A percentile compares a stretch with the other conserved stretches of the same genome.
Evolutionary conservation across 1,140 invertebrate genomes (phyloP).

Genomic region (Calycopis cecrops): DNA sequence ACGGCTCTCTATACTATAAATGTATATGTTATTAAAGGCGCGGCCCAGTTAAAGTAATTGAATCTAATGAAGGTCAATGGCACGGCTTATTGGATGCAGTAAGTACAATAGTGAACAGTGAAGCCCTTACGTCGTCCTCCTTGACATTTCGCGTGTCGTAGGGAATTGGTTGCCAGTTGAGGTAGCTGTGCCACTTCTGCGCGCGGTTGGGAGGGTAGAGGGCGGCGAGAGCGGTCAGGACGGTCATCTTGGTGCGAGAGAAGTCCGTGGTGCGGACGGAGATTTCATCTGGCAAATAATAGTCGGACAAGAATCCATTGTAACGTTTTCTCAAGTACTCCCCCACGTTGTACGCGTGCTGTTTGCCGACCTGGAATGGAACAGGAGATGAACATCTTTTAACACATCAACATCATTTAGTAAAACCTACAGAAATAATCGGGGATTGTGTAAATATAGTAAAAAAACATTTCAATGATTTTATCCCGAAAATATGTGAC

Average conservation of each 20-base stretch:
- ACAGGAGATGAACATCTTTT: not conserved
- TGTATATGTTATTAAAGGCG: too few relatives aligned
- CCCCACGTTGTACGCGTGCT: constrained; percentile 44
- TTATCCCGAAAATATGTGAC: too few relatives aligned
- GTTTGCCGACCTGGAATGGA: constrained; percentile 63
- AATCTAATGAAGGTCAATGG: too few relatives aligned
- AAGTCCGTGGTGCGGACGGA: constrained; percentile 72
- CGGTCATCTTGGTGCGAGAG: constrained; percentile 77
- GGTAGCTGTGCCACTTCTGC: constrained; percentile 64
- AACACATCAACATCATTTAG: not conserved
- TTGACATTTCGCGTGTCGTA: constrained; percentile 55
- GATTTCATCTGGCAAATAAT: constrained; percentile 68
- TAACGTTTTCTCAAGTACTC: constrained; percentile 56
- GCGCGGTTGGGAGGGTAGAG: constrained; percentile 67
- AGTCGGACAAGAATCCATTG: constrained; percentile 41
- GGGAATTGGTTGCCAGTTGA: constrained; percentile 77
- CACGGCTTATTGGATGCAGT: not conserved
- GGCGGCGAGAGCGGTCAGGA: constrained; percentile 73
- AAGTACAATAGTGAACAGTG: not conserved
- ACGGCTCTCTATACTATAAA: too few relatives aligned
- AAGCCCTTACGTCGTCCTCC: constrained; percentile 68
- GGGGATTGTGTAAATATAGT: too few relatives aligned
- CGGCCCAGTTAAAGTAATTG: too few relatives aligned
- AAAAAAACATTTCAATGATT: too few relatives aligned
- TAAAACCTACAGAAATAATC: too few relatives aligned